Evolutionary conservation across 2,888 invertebrate species (phyloP).

Genomic region (Rhingia campestris): DNA sequence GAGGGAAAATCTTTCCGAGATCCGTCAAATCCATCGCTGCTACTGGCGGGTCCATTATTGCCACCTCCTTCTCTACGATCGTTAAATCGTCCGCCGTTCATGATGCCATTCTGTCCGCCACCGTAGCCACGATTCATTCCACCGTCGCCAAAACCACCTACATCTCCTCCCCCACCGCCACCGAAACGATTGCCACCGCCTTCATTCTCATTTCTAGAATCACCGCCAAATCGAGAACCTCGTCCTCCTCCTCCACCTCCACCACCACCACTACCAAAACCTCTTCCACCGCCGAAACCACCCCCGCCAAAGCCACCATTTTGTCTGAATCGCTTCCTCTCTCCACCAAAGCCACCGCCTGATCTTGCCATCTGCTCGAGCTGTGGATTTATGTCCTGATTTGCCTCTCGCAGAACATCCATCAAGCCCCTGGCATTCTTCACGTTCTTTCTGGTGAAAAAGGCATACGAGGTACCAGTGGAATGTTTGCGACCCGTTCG

Average conservation of each 20-base stretch:
- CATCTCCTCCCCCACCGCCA: slow-evolving; percentile 64
- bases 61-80: slow-evolving; percentile 53
- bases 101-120: slow-evolving; percentile 44
- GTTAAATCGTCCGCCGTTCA: slow-evolving; percentile 64
- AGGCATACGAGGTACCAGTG: slow-evolving; percentile 96
- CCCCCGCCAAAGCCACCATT: slow-evolving; percentile 78
- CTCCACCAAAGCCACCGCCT: slow-evolving; percentile 76
- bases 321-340: slow-evolving; percentile 76
- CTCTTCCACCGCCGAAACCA: slow-evolving; percentile 73
- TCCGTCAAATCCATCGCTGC: slow-evolving; percentile 68
- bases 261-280: slow-evolving; percentile 72
- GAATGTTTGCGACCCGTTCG: slow-evolving; percentile 94
- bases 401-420: slow-evolving; percentile 93
- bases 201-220: slow-evolving; percentile 47
- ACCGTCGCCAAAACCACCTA: slow-evolving; percentile 58
- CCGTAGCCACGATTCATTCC: slow-evolving; percentile 62
- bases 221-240: slow-evolving; percentile 69
- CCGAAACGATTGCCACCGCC: slow-evolving; percentile 64
- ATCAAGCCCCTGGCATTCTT: slow-evolving; percentile 94
- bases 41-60: slow-evolving; percentile 23
- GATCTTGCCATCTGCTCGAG: slow-evolving; percentile 89
- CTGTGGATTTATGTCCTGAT: slow-evolving; percentile 94
- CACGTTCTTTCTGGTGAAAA: slow-evolving; percentile 94
- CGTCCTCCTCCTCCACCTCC: slow-evolving; percentile 70
- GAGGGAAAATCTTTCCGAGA: slow-evolving; percentile 75